These are phyloP conservation scores for Pseudomyrmex cubaensis DNA, from an alignment of 1,140 invertebrate species.

Conservation along the genomic window DNA sequence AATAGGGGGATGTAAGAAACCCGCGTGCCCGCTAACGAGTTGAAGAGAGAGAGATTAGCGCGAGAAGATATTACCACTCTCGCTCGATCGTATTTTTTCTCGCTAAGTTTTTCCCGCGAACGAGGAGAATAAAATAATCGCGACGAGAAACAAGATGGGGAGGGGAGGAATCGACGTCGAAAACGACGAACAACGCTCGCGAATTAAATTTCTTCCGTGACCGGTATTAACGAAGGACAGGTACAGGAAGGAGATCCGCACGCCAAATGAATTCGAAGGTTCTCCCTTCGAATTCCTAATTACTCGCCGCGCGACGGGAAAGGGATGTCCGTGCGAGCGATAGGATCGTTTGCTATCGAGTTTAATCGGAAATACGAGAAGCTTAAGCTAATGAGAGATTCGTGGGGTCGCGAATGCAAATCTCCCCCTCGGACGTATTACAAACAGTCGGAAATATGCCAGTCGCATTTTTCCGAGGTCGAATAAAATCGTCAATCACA, in stretches of 20 bases:
- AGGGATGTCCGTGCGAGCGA: constrained; percentile 77
- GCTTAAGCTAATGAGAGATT: constrained; percentile 73
- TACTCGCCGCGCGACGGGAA: constrained; percentile 68
- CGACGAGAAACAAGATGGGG: neutral
- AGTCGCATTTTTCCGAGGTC: constrained; percentile 29
- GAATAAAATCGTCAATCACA: neutral
- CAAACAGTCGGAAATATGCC: constrained; percentile 31
- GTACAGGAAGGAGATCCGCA: constrained; percentile 18
- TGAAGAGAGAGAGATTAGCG: constrained; percentile 40
- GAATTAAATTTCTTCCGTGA: constrained; percentile 43
- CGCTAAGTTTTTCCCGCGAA: neutral
- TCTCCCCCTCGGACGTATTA: constrained; percentile 43
- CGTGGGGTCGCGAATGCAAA: constrained; percentile 61
- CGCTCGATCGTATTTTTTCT: constrained; percentile 12
- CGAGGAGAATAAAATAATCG: neutral
- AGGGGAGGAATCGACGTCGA: neutral
- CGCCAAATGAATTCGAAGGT: constrained; percentile 76
- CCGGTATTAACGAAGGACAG: constrained; percentile 54
- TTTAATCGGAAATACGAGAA: constrained; percentile 74
- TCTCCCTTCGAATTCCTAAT: constrained; percentile 79
- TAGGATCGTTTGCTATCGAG: constrained; percentile 78
- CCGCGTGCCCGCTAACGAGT: constrained; percentile 30
- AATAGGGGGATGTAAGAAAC: constrained; percentile 37
- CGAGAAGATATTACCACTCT: neutral
- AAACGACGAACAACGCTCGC: constrained; percentile 17